These are phyloP conservation scores for Scolopax rusticola DNA, from an alignment of 2,797 vertebrate genomes.

Conservation along the genomic window DNA sequence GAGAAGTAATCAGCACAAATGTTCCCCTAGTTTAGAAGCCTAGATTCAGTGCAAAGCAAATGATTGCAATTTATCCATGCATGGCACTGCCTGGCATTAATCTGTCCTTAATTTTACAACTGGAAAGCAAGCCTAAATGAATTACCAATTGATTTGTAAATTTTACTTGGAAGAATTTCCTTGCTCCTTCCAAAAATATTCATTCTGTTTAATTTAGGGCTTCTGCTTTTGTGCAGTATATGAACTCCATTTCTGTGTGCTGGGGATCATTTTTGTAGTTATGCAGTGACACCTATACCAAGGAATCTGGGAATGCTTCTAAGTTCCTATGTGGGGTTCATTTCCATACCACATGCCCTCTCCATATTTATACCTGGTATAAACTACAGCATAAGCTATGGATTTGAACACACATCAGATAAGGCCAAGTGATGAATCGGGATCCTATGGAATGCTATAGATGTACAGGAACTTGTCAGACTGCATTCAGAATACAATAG, in stretches of 20 bases:
- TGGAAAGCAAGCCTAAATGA: constrained; percentile 3
- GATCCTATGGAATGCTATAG: not conserved
- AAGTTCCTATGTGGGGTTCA: not conserved
- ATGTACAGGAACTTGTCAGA: not conserved
- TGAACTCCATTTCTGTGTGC: not conserved
- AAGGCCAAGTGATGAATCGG: not conserved
- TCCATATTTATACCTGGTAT: not conserved
- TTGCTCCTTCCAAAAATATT: not conserved
- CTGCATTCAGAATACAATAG: not conserved
- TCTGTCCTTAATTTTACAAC: not conserved
- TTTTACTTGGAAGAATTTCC: not conserved
- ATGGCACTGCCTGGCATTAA: not conserved
- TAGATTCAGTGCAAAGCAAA: constrained; percentile 1
- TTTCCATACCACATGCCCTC: not conserved
- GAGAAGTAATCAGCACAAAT: not conserved
- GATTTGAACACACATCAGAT: not conserved
- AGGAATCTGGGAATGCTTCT: not conserved
- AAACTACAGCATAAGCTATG: not conserved
- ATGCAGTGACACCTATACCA: not conserved
- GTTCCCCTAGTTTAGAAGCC: not conserved
- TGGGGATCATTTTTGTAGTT: not conserved
- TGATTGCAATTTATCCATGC: constrained; percentile 15
- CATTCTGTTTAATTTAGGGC: not conserved
- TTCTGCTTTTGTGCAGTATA: not conserved
- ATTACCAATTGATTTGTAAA: constrained; percentile 18